A percentile compares a stretch with the other conserved stretches of the same genome.
phyloP scores from a whole-genome alignment of 2,888 invertebrate species.

The Pyrgus malvae region DNA sequence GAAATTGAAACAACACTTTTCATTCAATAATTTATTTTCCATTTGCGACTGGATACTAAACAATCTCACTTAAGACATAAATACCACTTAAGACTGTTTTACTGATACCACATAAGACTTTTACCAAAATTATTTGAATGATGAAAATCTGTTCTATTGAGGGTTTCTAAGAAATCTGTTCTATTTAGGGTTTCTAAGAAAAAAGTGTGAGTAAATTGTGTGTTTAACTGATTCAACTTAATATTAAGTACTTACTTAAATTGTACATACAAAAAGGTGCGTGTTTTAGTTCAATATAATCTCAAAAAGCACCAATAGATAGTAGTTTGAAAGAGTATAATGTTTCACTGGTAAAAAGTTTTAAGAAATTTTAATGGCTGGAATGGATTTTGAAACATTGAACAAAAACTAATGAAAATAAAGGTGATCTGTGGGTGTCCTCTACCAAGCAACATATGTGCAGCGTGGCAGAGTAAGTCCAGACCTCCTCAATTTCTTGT shows the following conservation, averaged over 20 bases:
- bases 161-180: too few relatives aligned
- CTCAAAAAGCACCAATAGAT: neutral
- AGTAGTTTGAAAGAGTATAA: too few relatives aligned
- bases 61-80: conserved; percentile 60
- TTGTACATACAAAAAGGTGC: neutral
- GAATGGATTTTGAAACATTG: too few relatives aligned
- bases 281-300: too few relatives aligned
- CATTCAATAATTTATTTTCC: conserved; percentile 66
- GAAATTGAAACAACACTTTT: conserved; percentile 35
- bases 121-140: neutral
- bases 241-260: neutral
- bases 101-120: conserved; percentile 52
- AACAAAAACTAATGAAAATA: too few relatives aligned
- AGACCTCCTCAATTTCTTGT: too few relatives aligned
- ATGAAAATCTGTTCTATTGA: neutral
- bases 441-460: too few relatives aligned
- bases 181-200: neutral
- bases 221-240: neutral
- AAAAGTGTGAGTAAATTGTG: neutral
- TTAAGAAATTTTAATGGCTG: too few relatives aligned
- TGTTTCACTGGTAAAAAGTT: too few relatives aligned
- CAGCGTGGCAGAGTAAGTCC: too few relatives aligned
- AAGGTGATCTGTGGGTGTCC: too few relatives aligned
- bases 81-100: conserved; percentile 47
- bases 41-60: conserved; percentile 72